A percentile compares a stretch with the other conserved stretches of the same genome.
Evolutionary conservation across 2,888 invertebrate species (phyloP).

Genomic region (Syrphus vitripennis): DNA sequence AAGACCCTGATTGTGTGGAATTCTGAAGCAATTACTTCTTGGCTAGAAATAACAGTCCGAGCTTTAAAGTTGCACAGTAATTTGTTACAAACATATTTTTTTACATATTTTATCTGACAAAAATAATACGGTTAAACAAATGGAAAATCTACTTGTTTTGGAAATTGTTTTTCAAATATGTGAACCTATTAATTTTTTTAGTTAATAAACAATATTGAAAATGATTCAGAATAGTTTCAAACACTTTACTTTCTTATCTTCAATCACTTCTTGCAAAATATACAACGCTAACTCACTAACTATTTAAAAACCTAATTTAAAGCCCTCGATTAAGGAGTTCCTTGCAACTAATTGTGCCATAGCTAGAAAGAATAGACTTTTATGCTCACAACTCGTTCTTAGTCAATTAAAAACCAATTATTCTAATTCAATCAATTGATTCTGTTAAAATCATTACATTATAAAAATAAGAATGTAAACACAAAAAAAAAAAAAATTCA

Average conservation of each 20-base stretch:
- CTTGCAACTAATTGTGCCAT: constrained; percentile 19
- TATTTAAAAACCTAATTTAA: neutral
- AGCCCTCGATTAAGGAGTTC: constrained; percentile 14
- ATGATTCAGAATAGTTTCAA: too few species aligned
- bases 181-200: too few species aligned
- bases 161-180: too few species aligned
- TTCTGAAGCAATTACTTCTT: neutral
- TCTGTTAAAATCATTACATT: constrained; percentile 14
- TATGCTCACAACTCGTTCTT: constrained; percentile 5
- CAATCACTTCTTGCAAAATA: neutral
- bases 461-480: neutral
- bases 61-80: neutral
- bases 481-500: neutral
- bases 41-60: neutral
- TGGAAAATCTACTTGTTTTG: too few species aligned
- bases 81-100: too few species aligned
- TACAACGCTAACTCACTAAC: neutral
- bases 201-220: too few species aligned
- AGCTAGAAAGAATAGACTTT: neutral
- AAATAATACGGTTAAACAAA: too few species aligned
- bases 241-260: too few species aligned
- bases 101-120: too few species aligned
- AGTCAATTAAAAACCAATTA: constrained; percentile 65
- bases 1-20: neutral
- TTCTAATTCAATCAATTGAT: constrained; percentile 65